phyloP scores from a whole-genome alignment of 2,797 vertebrate genomes.

The Potorous gilbertii region DNA sequence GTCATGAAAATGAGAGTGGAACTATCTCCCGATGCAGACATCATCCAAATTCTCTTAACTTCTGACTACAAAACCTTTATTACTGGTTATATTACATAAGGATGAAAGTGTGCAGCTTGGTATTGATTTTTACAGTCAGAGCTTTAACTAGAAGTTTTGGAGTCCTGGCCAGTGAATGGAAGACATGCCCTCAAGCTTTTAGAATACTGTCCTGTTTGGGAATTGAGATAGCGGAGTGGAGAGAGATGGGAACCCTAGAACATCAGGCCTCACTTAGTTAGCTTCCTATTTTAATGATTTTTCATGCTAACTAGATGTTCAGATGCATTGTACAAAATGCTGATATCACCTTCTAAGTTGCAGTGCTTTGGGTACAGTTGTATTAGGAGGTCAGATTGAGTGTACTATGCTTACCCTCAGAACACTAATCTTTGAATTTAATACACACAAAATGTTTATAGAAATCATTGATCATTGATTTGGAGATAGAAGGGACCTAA shows the following conservation, averaged over 20 bases:
- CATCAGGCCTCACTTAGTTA: not conserved
- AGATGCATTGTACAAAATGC: not conserved
- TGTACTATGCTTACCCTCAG: no score
- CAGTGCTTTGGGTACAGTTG: not conserved
- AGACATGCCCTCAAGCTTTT: not conserved
- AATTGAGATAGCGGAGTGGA: not conserved
- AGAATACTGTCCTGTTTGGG: not conserved
- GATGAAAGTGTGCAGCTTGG: not conserved
- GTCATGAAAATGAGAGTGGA: slow-evolving; percentile 13
- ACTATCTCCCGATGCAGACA: slow-evolving; percentile 16
- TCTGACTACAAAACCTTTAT: not conserved
- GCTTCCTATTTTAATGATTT: not conserved
- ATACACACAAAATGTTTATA: not conserved
- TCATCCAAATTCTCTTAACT: not conserved
- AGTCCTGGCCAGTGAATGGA: not conserved
- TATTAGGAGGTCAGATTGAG: not conserved
- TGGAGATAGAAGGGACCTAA: not conserved
- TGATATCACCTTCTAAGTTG: not conserved
- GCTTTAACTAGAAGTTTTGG: not conserved
- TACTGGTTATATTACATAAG: slow-evolving; percentile 17
- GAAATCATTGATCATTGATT: not conserved
- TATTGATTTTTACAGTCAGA: not conserved
- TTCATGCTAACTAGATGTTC: not conserved
- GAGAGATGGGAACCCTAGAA: not conserved
- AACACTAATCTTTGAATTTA: not conserved